A percentile compares a stretch with the other conserved stretches of the same genome.
Conservation (phyloP, 2,888 invertebrate species). For the Prenolepis imparis region DNA sequence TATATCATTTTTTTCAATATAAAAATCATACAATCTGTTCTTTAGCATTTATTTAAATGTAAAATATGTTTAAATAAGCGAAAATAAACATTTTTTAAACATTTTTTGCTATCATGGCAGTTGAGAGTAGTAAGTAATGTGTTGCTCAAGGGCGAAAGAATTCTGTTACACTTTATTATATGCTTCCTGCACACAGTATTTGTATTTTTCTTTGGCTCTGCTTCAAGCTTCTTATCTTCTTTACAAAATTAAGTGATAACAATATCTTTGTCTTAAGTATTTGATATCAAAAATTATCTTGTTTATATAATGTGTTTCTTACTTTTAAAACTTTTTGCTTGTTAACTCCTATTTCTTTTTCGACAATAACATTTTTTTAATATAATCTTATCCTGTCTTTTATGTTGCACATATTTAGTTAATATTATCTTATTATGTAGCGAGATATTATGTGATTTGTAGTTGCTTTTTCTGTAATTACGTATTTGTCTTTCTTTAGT, state of each 20-base stretch:
- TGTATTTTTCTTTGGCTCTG: slow-evolving; percentile 1
- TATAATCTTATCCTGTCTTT: slow-evolving; percentile 9
- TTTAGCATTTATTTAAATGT: slow-evolving; percentile 28
- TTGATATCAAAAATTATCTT: slow-evolving; percentile 27
- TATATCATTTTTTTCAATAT: slow-evolving; percentile 2
- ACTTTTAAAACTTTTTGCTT: slow-evolving; percentile 47
- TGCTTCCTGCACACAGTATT: slow-evolving; percentile 38
- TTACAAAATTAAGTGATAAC: slow-evolving; percentile 36
- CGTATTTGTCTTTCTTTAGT: slow-evolving; percentile 63
- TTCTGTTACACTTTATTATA: slow-evolving; percentile 44
- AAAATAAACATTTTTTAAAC: slow-evolving; percentile 73
- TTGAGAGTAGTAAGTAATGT: slow-evolving; percentile 84
- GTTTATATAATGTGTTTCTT: slow-evolving; percentile 2
- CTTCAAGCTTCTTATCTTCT: slow-evolving; percentile 39
- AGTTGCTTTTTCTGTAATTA: slow-evolving; percentile 57
- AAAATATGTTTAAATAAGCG: slow-evolving; percentile 46
- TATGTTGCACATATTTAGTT: slow-evolving; percentile 39
- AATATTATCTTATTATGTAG: slow-evolving; percentile 19
- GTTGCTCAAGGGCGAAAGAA: slow-evolving; percentile 49
- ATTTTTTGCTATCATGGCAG: slow-evolving; percentile 83
- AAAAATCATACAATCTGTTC: not conserved
- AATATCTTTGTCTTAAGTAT: slow-evolving; percentile 22
- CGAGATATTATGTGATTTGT: slow-evolving; percentile 46
- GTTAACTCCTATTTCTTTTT: slow-evolving; percentile 40
- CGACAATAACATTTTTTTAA: not conserved